These are phyloP conservation scores for Aphrocallistes beatrix DNA, from an alignment of 37 sponge, comb jelly and placozoan species.

Conservation along the genomic window DNA sequence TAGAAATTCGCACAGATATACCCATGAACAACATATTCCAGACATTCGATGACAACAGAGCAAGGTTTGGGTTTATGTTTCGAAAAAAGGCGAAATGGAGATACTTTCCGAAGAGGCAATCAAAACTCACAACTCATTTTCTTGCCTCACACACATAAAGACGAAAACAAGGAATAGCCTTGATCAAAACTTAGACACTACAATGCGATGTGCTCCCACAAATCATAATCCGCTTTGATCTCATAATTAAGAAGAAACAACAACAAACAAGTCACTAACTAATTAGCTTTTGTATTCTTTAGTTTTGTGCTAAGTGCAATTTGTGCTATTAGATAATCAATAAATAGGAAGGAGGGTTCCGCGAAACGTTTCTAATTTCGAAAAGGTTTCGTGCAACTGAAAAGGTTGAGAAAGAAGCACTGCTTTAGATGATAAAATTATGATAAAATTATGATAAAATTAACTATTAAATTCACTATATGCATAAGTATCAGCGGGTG, in stretches of 20 bases:
- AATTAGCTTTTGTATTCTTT: slow-evolving; percentile 13
- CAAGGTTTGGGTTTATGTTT: slow-evolving; percentile 13
- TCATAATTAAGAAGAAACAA: background rate
- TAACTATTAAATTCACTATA: too few species aligned
- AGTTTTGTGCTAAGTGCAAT: background rate
- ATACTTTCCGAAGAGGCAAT: background rate
- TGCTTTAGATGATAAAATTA: too few species aligned
- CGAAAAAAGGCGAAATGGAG: background rate
- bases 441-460: too few species aligned
- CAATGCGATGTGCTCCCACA: background rate
- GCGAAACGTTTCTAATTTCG: background rate
- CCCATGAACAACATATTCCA: background rate
- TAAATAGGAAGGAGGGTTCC: slow-evolving; percentile 18
- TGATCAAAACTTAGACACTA: slow-evolving; percentile 4
- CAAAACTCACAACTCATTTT: background rate
- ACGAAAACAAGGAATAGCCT: background rate
- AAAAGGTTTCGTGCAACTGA: slow-evolving; percentile 8
- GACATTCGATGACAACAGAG: background rate
- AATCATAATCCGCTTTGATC: background rate
- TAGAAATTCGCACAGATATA: background rate
- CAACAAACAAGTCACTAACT: slow-evolving; percentile 4
- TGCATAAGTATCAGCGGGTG: too few species aligned
- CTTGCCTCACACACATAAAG: slow-evolving; percentile 16
- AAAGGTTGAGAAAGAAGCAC: slow-evolving; percentile 17
- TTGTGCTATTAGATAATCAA: background rate